phyloP scores from a whole-genome alignment of 2,113 vertebrate species.

The Phocoena phocoena region DNA sequence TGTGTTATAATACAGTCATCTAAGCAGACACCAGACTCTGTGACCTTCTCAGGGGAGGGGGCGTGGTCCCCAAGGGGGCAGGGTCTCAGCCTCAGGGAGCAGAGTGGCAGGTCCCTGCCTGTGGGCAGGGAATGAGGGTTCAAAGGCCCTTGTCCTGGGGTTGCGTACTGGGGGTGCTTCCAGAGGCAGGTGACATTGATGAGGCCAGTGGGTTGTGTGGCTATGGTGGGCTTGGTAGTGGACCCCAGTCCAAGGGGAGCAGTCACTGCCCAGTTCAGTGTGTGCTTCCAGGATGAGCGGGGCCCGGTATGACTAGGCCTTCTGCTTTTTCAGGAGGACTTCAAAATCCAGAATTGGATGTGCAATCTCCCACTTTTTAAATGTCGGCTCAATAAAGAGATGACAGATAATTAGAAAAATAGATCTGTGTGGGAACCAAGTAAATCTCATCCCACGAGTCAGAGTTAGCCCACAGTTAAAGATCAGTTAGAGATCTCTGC shows the following conservation, averaged over 20 bases:
- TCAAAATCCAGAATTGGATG: background rate
- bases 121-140: too few species aligned
- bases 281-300: background rate
- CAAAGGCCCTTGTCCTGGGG: background rate
- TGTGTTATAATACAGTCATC: background rate
- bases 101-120: background rate
- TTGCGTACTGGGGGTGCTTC: background rate
- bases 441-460: background rate
- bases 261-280: accelerated
- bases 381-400: background rate
- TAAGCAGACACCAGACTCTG: background rate
- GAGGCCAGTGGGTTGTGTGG: too few species aligned
- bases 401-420: background rate
- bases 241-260: accelerated
- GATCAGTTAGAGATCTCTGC: background rate
- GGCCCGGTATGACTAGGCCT: background rate
- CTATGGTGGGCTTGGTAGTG: background rate
- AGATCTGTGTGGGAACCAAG: background rate
- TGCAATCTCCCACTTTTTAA: background rate
- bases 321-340: background rate
- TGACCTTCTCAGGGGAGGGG: background rate
- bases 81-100: background rate
- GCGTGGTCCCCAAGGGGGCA: accelerated
- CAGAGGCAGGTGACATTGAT: background rate
- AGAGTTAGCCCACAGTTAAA: background rate